Percentiles rank a stretch among this genome's conserved stretches.
These are phyloP conservation scores for Acanthiza pusilla DNA, from an alignment of 2,797 vertebrate genomes.

Conservation along the genomic window DNA sequence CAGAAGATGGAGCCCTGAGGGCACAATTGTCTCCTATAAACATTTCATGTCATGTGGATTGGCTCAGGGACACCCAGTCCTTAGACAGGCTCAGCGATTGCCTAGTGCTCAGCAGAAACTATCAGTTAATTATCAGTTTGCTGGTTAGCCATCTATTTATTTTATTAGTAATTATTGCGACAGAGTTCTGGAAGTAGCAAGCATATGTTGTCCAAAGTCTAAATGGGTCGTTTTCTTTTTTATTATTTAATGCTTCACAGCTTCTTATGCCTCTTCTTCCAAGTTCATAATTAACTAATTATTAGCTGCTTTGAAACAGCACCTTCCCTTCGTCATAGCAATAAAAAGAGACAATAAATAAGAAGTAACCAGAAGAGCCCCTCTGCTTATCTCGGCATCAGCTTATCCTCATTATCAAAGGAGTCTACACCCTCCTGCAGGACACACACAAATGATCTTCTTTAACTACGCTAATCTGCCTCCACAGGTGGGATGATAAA, in stretches of 20 bases:
- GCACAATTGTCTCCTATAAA: slow-evolving; percentile 83
- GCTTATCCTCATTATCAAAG: slow-evolving; percentile 82
- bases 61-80: slow-evolving; percentile 74
- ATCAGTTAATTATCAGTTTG: slow-evolving; percentile 86
- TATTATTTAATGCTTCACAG: slow-evolving; percentile 76
- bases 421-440: slow-evolving; percentile 61
- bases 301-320: slow-evolving; percentile 79
- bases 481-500: slow-evolving; percentile 65
- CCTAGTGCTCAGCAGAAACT: slow-evolving; percentile 78
- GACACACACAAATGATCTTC: slow-evolving; percentile 61
- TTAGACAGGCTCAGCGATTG: slow-evolving; percentile 65
- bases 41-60: slow-evolving; percentile 79
- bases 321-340: slow-evolving; percentile 75
- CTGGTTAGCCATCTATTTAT: slow-evolving; percentile 83
- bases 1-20: slow-evolving; percentile 80
- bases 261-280: slow-evolving; percentile 71
- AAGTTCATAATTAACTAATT: slow-evolving; percentile 87
- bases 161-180: slow-evolving; percentile 86
- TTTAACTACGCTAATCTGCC: slow-evolving; percentile 72
- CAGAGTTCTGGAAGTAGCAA: slow-evolving; percentile 74
- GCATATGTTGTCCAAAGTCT: slow-evolving; percentile 81
- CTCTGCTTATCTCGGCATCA: slow-evolving; percentile 77
- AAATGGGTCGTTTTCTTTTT: slow-evolving; percentile 70
- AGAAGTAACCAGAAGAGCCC: slow-evolving; percentile 73
- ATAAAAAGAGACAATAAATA: slow-evolving; percentile 83